A percentile compares a stretch with the other conserved stretches of the same genome.
phyloP scores from a whole-genome alignment of 2,797 vertebrate species.

The Trachops cirrhosus region DNA sequence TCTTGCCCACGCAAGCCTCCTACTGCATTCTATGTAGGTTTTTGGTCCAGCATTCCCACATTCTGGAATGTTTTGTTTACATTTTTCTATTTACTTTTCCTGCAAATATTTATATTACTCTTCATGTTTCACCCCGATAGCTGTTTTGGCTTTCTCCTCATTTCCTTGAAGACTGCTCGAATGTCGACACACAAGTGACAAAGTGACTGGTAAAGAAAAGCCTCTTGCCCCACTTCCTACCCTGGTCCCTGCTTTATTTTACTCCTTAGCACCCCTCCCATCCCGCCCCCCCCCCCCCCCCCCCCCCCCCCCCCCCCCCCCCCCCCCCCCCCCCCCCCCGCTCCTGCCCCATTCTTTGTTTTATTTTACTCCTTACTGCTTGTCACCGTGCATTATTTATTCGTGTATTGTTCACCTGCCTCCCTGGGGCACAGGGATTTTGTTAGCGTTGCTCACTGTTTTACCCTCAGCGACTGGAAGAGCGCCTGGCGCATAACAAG shows the following conservation, averaged over 20 bases:
- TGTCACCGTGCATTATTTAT: not conserved
- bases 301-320: too few species aligned
- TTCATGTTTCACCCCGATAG: not conserved
- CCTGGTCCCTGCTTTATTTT: not conserved
- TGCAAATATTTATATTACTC: constrained; percentile 37
- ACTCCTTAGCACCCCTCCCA: too few species aligned
- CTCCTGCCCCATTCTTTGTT: not conserved
- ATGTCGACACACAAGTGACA: not conserved
- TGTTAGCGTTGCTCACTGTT: not conserved
- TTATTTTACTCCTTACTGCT: not conserved
- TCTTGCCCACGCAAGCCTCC: not conserved
- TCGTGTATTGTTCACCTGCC: not conserved
- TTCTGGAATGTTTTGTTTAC: constrained; percentile 41
- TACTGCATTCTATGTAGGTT: not conserved
- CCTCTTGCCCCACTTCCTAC: not conserved
- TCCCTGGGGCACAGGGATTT: not conserved
- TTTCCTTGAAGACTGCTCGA: constrained; percentile 31
- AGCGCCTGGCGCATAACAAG: not conserved
- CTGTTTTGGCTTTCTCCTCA: not conserved
- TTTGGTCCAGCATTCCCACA: not conserved
- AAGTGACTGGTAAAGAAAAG: not conserved
- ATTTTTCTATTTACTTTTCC: not conserved
- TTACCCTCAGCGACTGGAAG: not conserved
- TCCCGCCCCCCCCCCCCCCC: too few species aligned
- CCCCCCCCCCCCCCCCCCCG: too few species aligned